phyloP scores from a whole-genome alignment of 2,113 vertebrate genomes.

The Chloropsis hardwickii region DNA sequence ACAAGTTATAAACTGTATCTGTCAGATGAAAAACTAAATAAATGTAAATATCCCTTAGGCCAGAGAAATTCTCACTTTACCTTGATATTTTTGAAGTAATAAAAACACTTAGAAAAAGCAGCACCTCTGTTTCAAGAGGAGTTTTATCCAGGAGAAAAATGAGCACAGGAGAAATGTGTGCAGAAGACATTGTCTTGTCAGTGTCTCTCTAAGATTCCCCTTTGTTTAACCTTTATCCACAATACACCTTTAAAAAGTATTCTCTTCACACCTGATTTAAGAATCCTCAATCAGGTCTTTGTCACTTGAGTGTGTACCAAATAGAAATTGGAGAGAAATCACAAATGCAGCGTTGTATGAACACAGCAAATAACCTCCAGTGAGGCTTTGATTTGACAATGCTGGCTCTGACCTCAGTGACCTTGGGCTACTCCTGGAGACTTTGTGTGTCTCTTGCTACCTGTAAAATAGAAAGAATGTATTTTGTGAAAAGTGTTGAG shows the following conservation, averaged over 20 bases:
- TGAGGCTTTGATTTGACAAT: not conserved
- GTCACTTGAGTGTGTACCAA: not conserved
- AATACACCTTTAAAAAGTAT: not conserved
- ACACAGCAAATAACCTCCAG: not conserved
- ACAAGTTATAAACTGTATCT: not conserved
- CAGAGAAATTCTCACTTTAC: not conserved
- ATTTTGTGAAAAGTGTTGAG: not conserved
- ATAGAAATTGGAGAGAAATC: not conserved
- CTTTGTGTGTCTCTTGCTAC: not conserved
- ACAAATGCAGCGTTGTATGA: not conserved
- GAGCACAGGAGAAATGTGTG: not conserved
- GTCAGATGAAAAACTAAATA: not conserved
- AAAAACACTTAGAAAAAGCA: not conserved
- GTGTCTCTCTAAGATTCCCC: not conserved
- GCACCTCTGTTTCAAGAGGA: not conserved
- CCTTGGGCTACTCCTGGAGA: not conserved
- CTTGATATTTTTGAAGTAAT: not conserved
- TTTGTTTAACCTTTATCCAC: not conserved
- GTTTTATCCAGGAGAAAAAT: not conserved
- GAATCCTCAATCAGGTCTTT: not conserved
- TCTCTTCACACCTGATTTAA: not conserved
- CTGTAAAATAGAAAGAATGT: not conserved
- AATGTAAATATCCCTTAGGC: not conserved
- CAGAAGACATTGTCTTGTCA: not conserved
- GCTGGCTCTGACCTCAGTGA: not conserved